Percentiles rank a stretch among this genome's conserved stretches.
These are phyloP conservation scores for Chrysolina americana DNA, from an alignment of 2,888 invertebrate genomes.

Conservation along the genomic window DNA sequence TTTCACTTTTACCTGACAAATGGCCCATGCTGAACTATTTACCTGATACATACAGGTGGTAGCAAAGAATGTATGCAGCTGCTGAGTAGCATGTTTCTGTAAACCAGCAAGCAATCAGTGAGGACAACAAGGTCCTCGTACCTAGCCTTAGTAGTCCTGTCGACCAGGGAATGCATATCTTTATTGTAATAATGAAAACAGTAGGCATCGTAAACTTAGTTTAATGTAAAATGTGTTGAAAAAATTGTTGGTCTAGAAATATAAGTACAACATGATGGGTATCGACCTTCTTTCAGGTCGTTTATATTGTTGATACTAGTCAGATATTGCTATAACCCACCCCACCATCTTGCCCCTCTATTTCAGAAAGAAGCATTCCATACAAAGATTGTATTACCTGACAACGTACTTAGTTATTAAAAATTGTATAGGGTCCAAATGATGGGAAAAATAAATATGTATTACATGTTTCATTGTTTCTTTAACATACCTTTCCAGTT, in stretches of 20 bases:
- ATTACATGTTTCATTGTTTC: constrained; percentile 62
- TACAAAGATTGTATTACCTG: constrained; percentile 73
- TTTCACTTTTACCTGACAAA: not conserved
- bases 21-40: constrained; percentile 32
- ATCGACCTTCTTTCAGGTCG: constrained; percentile 49
- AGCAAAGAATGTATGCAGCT: constrained; percentile 49
- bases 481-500: constrained; percentile 16
- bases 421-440: constrained; percentile 80
- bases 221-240: constrained; percentile 69
- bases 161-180: constrained; percentile 70
- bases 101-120: constrained; percentile 50
- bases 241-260: constrained; percentile 67
- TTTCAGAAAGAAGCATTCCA: constrained; percentile 70
- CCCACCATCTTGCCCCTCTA: constrained; percentile 70
- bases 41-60: constrained; percentile 46
- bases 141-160: constrained; percentile 69
- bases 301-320: constrained; percentile 69
- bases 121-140: constrained; percentile 55
- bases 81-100: constrained; percentile 56
- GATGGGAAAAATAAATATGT: constrained; percentile 79
- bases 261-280: constrained; percentile 62
- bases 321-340: constrained; percentile 69
- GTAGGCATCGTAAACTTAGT: constrained; percentile 67
- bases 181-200: constrained; percentile 66
- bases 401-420: constrained; percentile 77